These are phyloP conservation scores for Galendromus occidentalis DNA, from an alignment of 1,140 invertebrate species.

Conservation along the genomic window DNA sequence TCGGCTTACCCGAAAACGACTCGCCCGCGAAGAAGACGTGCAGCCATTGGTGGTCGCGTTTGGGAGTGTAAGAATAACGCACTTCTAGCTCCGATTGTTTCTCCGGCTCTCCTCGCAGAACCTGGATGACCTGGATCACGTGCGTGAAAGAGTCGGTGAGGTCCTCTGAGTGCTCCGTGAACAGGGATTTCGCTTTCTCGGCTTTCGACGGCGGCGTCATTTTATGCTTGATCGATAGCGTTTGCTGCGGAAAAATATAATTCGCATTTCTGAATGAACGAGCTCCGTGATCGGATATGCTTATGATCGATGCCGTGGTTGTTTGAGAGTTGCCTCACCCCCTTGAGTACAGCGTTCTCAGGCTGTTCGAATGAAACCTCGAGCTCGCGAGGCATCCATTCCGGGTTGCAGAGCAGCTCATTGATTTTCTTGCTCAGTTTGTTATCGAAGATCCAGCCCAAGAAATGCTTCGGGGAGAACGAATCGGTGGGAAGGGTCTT, in stretches of 20 bases:
- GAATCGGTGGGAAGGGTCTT: neutral
- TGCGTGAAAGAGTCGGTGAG: neutral
- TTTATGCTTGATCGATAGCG: neutral
- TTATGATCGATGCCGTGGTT: too few relatives aligned
- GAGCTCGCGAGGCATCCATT: neutral
- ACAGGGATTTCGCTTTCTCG: neutral
- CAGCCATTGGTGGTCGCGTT: neutral
- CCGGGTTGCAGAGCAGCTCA: neutral
- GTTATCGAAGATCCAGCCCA: neutral
- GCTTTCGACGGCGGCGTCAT: neutral
- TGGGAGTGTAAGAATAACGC: slow-evolving; percentile 2
- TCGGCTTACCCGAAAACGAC: neutral
- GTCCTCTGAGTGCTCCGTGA: neutral
- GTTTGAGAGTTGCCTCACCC: too few relatives aligned
- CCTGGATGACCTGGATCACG: neutral
- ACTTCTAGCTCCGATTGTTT: neutral
- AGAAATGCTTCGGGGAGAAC: neutral
- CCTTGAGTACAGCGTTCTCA: too few relatives aligned
- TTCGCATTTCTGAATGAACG: too few relatives aligned
- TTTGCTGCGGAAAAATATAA: neutral
- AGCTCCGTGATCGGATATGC: too few relatives aligned
- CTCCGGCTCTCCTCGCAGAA: neutral
- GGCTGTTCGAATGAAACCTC: too few relatives aligned
- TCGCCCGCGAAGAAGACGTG: neutral
- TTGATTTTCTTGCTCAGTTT: neutral